Conservation (phyloP, 2,797 vertebrate species). For the Cichlasoma orientale region DNA sequence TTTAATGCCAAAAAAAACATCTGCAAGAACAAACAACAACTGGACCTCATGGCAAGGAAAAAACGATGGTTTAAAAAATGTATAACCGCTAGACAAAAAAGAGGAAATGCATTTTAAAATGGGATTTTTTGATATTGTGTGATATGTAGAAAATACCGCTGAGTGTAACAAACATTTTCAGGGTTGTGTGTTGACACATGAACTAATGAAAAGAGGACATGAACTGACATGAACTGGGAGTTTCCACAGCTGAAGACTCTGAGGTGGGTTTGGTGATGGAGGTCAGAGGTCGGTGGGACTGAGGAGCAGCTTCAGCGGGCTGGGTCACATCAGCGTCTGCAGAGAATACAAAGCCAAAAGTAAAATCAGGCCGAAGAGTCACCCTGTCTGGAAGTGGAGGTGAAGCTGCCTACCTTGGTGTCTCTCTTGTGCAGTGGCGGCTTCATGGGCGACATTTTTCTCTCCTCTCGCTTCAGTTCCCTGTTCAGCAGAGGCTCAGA, state of each 20-base stretch:
- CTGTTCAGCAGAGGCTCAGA: constrained; percentile 29
- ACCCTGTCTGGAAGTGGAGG: not conserved
- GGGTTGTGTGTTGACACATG: not conserved
- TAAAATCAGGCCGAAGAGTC: not conserved
- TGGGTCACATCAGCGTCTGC: constrained; percentile 6
- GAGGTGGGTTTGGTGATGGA: constrained; percentile 19
- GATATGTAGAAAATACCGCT: not conserved
- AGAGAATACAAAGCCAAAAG: not conserved
- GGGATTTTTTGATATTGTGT: not conserved
- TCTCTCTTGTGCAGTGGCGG: constrained; percentile 72
- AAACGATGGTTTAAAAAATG: not conserved
- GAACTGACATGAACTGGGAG: constrained; percentile 33
- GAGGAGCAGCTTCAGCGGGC: constrained; percentile 9
- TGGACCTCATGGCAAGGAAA: not conserved
- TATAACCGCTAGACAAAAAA: not conserved
- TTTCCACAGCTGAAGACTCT: constrained; percentile 32
- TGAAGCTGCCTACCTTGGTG: constrained; percentile 77
- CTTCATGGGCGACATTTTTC: not conserved
- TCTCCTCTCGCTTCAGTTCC: constrained; percentile 50
- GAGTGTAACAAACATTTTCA: no score
- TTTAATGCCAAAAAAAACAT: not conserved
- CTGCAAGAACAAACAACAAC: not conserved
- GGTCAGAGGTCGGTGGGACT: constrained; percentile 36
- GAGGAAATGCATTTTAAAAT: not conserved
- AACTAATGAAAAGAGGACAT: not conserved